A percentile compares a stretch with the other conserved stretches of the same genome.
Conservation (phyloP, 2,888 invertebrate species). For the Idaea aversata region DNA sequence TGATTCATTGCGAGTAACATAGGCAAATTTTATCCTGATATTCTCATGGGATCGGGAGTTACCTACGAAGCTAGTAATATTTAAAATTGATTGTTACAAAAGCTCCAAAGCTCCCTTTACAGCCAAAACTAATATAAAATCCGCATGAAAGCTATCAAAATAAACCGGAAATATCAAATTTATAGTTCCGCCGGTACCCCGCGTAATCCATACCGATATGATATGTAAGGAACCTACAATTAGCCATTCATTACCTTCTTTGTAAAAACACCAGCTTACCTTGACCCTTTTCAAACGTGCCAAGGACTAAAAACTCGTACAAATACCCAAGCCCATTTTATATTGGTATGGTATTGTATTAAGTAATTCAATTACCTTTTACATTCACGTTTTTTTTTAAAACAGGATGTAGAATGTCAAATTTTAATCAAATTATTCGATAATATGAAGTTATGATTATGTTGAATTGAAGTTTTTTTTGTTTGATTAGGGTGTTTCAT, state of each 20-base stretch:
- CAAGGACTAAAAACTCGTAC: conserved; percentile 8
- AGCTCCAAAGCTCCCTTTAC: background rate
- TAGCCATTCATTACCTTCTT: conserved; percentile 41
- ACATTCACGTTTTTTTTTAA: conserved; percentile 43
- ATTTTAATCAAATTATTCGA: conserved; percentile 72
- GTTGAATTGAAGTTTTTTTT: conserved; percentile 25
- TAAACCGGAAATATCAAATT: conserved; percentile 61
- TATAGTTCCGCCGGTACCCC: conserved; percentile 48
- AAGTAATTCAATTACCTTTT: conserved; percentile 65
- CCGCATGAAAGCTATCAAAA: conserved; percentile 8
- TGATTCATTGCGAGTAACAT: too few relatives aligned
- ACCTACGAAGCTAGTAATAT: too few relatives aligned
- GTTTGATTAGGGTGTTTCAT: background rate
- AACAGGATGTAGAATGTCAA: conserved; percentile 68
- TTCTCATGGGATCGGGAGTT: too few relatives aligned
- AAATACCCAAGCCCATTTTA: conserved; percentile 31
- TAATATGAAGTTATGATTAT: conserved; percentile 63
- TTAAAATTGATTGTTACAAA: background rate
- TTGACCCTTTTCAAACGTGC: conserved; percentile 28
- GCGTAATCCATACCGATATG: conserved; percentile 61
- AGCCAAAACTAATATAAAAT: background rate
- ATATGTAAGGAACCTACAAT: conserved; percentile 57
- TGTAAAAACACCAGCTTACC: conserved; percentile 31
- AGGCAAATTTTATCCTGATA: too few relatives aligned
- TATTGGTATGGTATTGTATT: conserved; percentile 36